Evolutionary conservation across 2,888 invertebrate species (phyloP).

Genomic region (Rhabditoides inermis): DNA sequence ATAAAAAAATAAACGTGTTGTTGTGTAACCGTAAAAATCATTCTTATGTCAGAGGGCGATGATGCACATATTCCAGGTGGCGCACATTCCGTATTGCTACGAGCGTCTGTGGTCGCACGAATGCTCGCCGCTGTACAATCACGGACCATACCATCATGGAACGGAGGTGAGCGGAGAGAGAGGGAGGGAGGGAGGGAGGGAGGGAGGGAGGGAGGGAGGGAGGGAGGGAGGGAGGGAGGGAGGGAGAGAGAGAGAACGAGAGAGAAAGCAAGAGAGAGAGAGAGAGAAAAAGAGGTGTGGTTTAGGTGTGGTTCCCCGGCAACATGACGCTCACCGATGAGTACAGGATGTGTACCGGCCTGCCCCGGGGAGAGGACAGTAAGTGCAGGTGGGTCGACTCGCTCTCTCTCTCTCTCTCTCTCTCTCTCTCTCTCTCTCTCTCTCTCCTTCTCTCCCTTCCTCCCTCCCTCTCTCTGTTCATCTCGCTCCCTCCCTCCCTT

Average conservation of each 20-base stretch:
- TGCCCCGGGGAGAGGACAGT: slow-evolving; percentile 42
- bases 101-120: slow-evolving; percentile 8
- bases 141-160: slow-evolving; percentile 49
- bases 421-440: no score
- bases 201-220: no score
- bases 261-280: neutral
- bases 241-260: no score
- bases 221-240: no score
- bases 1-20: no score
- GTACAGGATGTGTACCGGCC: slow-evolving; percentile 36
- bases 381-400: slow-evolving; percentile 28
- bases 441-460: no score
- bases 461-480: no score
- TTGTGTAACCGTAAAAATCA: no score
- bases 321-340: slow-evolving; percentile 30
- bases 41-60: no score
- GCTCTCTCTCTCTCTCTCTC: no score
- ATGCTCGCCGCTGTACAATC: slow-evolving; percentile 36
- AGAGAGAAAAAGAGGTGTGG: neutral
- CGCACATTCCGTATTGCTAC: slow-evolving; percentile 42
- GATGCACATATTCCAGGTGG: slow-evolving; percentile 28
- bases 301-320: slow-evolving; percentile 40
- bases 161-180: slow-evolving; percentile 25
- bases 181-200: no score
- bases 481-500: no score